Percentiles rank a stretch among this genome's conserved stretches.
These are phyloP conservation scores for Tenualosa ilisha DNA, from an alignment of 2,797 vertebrate genomes.

Conservation along the genomic window DNA sequence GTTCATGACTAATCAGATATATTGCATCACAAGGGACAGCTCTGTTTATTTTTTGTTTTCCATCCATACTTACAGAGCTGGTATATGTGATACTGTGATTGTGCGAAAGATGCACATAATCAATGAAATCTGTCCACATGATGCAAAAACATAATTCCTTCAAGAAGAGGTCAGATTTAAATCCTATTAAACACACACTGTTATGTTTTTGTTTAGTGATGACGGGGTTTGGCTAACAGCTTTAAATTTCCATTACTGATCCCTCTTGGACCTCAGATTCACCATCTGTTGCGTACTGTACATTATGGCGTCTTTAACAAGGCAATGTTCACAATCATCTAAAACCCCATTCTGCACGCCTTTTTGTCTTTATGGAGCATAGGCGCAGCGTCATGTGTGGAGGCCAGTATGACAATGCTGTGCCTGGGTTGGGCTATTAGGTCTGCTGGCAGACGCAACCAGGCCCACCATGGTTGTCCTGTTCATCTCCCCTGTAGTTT, in stretches of 20 bases:
- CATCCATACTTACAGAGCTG: conserved; percentile 47
- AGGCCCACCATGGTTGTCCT: conserved; percentile 46
- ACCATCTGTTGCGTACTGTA: conserved; percentile 35
- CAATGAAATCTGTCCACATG: conserved; percentile 45
- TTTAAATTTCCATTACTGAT: conserved; percentile 51
- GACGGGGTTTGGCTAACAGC: conserved; percentile 46
- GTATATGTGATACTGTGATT: conserved; percentile 49
- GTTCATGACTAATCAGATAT: conserved; percentile 47
- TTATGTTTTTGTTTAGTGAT: conserved; percentile 50
- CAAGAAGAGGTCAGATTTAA: conserved; percentile 52
- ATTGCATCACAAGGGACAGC: conserved; percentile 49
- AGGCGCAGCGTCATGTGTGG: not conserved
- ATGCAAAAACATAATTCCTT: conserved; percentile 56
- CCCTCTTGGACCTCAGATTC: conserved; percentile 35
- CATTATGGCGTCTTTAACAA: conserved; percentile 8
- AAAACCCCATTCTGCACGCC: conserved; percentile 29
- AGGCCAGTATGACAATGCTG: conserved; percentile 31
- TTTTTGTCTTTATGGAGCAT: conserved; percentile 29
- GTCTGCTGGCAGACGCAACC: conserved; percentile 26
- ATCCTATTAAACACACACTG: conserved; percentile 54
- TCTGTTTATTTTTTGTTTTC: conserved; percentile 59
- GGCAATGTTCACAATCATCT: conserved; percentile 33
- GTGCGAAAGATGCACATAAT: conserved; percentile 46
- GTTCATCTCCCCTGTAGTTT: conserved; percentile 42
- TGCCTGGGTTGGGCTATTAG: conserved; percentile 42